Conservation (phyloP, 2,888 invertebrate species). For the Capitulum mitella region DNA sequence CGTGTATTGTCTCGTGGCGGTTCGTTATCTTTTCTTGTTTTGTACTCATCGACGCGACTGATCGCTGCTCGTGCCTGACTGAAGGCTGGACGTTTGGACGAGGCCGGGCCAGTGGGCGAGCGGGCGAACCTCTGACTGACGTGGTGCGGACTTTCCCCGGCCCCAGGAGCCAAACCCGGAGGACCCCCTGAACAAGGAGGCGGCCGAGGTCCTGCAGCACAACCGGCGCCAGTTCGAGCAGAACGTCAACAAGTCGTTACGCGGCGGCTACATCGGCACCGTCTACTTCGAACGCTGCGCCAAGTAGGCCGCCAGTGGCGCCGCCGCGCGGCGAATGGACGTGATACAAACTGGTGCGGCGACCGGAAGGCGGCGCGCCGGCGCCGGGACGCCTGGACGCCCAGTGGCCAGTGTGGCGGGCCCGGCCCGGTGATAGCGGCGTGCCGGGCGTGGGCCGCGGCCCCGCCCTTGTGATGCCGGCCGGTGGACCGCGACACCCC, state of each 20-base stretch:
- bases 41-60: too few relatives aligned
- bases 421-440: background rate
- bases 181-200: constrained; percentile 96
- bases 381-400: background rate
- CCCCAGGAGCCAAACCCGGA: constrained; percentile 93
- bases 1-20: too few relatives aligned
- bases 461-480: background rate
- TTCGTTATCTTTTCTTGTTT: too few relatives aligned
- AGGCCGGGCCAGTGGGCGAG: too few relatives aligned
- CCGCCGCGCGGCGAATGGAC: background rate
- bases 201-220: constrained; percentile 91
- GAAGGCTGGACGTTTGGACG: too few relatives aligned
- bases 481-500: background rate
- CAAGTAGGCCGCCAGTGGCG: constrained; percentile 52
- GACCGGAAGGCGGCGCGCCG: background rate
- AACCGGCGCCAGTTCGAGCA: constrained; percentile 90
- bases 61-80: too few relatives aligned
- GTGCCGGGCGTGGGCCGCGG: background rate
- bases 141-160: constrained; percentile 28
- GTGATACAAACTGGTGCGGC: background rate
- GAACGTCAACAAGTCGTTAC: constrained; percentile 92
- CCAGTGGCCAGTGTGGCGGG: background rate
- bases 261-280: constrained; percentile 89
- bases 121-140: too few relatives aligned
- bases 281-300: constrained; percentile 93